Evolutionary conservation across 1,140 invertebrate species (phyloP).

Genomic region (Tribolium madens): DNA sequence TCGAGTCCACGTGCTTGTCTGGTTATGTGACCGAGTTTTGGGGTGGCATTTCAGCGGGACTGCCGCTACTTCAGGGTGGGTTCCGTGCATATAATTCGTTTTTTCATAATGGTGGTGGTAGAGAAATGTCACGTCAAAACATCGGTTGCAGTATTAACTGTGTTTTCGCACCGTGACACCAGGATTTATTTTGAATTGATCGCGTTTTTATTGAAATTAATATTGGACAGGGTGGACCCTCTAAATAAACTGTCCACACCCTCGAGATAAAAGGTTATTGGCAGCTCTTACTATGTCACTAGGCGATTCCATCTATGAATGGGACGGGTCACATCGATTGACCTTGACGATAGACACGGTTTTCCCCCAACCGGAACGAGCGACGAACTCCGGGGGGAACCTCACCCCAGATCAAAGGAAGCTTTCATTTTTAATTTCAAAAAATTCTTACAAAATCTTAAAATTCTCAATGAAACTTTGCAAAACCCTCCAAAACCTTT

Average conservation of each 20-base stretch:
- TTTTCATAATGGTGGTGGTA: conserved; percentile 6
- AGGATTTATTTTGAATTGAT: background rate
- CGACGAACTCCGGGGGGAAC: background rate
- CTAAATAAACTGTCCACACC: conserved; percentile 37
- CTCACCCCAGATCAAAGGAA: too few species aligned
- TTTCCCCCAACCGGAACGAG: background rate
- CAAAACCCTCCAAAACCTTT: too few species aligned
- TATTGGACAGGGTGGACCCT: conserved; percentile 1
- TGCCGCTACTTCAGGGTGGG: background rate
- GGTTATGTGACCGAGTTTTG: conserved; percentile 17
- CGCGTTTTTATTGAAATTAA: conserved; percentile 7
- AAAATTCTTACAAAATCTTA: too few species aligned
- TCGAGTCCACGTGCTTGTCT: background rate
- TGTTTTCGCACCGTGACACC: background rate
- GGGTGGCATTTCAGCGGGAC: conserved; percentile 9
- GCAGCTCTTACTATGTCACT: conserved; percentile 39
- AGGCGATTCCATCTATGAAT: conserved; percentile 32
- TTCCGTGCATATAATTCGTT: conserved; percentile 3
- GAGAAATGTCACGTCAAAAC: conserved; percentile 4
- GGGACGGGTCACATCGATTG: conserved; percentile 17
- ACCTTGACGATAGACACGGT: background rate
- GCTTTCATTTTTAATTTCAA: too few species aligned
- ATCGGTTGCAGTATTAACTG: background rate
- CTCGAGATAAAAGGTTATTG: conserved; percentile 47
- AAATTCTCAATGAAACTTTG: too few species aligned